These are phyloP conservation scores for Emmelina monodactyla DNA, from an alignment of 2,888 invertebrate genomes.

Conservation along the genomic window DNA sequence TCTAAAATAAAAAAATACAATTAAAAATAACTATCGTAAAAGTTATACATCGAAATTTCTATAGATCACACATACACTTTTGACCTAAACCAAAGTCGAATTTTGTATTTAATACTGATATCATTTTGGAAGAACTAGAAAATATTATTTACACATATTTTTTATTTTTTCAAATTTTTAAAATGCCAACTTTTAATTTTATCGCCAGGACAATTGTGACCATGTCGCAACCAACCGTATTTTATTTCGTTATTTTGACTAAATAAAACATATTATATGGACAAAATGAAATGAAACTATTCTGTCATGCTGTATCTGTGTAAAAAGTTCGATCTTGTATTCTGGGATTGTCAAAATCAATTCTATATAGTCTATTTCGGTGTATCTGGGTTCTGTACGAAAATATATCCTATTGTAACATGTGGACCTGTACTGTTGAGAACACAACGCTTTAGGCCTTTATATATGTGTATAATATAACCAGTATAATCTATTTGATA, in stretches of 20 bases:
- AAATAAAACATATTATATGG: conserved; percentile 26
- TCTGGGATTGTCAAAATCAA: conserved; percentile 64
- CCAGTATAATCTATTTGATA: too few species aligned
- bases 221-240: conserved; percentile 59
- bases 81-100: conserved; percentile 62
- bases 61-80: conserved; percentile 64
- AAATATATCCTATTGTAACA: conserved; percentile 63
- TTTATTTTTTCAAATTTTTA: conserved; percentile 32
- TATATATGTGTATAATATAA: too few species aligned
- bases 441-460: too few species aligned
- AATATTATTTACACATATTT: conserved; percentile 64
- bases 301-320: conserved; percentile 40
- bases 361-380: conserved; percentile 56
- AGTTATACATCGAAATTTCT: conserved; percentile 54
- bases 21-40: conserved; percentile 33
- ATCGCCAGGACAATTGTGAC: conserved; percentile 59
- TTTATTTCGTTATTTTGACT: conserved; percentile 19
- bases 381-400: conserved; percentile 48
- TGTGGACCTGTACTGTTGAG: conserved; percentile 30
- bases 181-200: conserved; percentile 54
- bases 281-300: conserved; percentile 29
- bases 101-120: conserved; percentile 67
- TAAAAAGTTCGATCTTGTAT: conserved; percentile 67
- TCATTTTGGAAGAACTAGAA: conserved; percentile 64
- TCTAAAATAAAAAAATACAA: conserved; percentile 32